Evolutionary conservation across 2,797 vertebrate species (phyloP), one percentile per base, ranked within the genome.

Genomic region (Melanotaenia maccullochi): DNA sequence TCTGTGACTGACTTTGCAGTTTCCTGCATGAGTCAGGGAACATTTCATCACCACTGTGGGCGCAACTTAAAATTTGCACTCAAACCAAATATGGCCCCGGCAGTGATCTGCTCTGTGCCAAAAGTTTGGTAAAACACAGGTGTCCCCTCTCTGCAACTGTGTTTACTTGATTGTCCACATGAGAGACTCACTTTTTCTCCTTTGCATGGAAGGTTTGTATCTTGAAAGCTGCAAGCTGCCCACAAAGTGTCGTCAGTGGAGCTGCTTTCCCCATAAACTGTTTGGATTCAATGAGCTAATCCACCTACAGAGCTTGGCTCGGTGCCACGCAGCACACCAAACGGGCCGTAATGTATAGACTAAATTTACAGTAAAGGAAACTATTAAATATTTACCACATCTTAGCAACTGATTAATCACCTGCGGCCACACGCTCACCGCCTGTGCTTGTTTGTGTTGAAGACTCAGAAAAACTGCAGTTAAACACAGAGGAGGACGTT

Each of bases 271-370:
- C 90, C 89, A 86, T 92, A 95, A 94, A 95, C 93, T 93, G 94
- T 95, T 92, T 95, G 90, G 88, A 90, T 92, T 94, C 88, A 94
- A 93, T 92, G 85, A 95, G 93, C 93, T 93, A 89, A 91, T 93
- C 93, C 94, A 86, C 85, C 90, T 93, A 87, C 93, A 84, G 86
- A 67, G 61, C 78, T 87, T 91, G 88, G 85, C 87, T 69, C 32
- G 0, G 62, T 42, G 88, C 93, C 91, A 66, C 13, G 16, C 73
- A 62, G 68, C 78, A 76, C 88, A 82, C 82, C 87, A 87, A 89
- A 90, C 83, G 82, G 66, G 82, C 76, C 65, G 38, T 71, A 71
- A 76, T 73, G 60, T 79, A 76, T 65, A 58, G 64, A 62, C 42
- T 18, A 0, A 59, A 38, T 75, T 90, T 83, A 40, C 70, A 59